phyloP scores from a whole-genome alignment of 2,888 invertebrate species.

The Stomorhina lunata region DNA sequence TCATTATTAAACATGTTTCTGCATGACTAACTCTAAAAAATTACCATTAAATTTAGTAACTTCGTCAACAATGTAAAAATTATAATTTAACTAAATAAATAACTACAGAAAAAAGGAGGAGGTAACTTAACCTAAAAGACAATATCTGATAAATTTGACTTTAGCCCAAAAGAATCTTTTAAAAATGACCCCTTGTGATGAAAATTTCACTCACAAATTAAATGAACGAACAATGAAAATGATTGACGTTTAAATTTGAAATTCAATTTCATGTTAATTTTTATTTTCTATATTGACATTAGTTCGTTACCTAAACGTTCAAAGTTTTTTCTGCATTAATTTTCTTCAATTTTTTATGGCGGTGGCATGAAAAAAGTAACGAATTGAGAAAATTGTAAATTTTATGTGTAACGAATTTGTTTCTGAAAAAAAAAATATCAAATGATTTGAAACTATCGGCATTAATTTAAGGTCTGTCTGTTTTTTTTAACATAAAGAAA shows the following conservation, averaged over 20 bases:
- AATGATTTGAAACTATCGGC: conserved; percentile 28
- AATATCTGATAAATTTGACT: not conserved
- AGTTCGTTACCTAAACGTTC: not conserved
- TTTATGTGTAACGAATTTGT: conserved; percentile 54
- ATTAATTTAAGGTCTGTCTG: not conserved
- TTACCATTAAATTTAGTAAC: conserved; percentile 44
- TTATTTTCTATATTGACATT: not conserved
- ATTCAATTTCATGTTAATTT: conserved; percentile 41
- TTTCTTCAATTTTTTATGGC: conserved; percentile 12
- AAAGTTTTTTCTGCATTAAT: not conserved
- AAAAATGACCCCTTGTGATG: not conserved
- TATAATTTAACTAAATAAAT: not conserved
- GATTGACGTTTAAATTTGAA: conserved; percentile 58
- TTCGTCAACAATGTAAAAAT: conserved; percentile 6
- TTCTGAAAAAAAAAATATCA: not conserved
- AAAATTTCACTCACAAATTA: not conserved
- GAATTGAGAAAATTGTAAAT: conserved; percentile 7
- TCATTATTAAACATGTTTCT: conserved; percentile 19
- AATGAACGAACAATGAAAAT: not conserved
- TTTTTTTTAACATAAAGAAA: not conserved
- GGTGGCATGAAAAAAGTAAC: conserved; percentile 21
- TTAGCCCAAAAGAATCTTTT: not conserved
- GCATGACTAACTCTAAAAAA: conserved; percentile 59
- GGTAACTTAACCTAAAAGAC: not conserved
- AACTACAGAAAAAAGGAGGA: not conserved